Conservation (phyloP, 2,888 invertebrate genomes). For the Phymatocera aterrima region DNA sequence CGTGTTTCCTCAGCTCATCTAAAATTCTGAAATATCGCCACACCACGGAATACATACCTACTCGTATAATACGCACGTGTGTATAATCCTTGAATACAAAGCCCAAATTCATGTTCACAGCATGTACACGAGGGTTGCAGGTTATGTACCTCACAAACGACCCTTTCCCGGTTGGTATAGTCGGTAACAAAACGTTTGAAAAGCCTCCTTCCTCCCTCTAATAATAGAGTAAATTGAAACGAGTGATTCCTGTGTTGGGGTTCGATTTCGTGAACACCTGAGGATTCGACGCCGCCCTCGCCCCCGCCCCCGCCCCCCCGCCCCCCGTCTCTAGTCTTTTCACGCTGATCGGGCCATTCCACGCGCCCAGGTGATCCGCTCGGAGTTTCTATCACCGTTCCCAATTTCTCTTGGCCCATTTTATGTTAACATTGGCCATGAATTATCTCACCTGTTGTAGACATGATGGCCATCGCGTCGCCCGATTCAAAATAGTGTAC, state of each 20-base stretch:
- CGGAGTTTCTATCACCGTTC: not conserved
- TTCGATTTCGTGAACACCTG: constrained; percentile 30
- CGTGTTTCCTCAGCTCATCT: not conserved
- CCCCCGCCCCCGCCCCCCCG: not conserved
- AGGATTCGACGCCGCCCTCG: constrained; percentile 6
- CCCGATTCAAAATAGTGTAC: too few species aligned
- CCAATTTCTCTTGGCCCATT: too few species aligned
- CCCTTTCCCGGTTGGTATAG: not conserved
- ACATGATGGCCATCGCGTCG: not conserved
- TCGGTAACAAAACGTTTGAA: constrained; percentile 6
- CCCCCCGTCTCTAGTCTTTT: not conserved
- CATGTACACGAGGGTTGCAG: constrained; percentile 1
- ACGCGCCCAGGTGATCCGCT: not conserved
- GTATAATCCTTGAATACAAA: not conserved
- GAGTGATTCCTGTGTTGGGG: constrained; percentile 28
- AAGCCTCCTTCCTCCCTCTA: constrained; percentile 23
- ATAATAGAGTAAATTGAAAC: constrained; percentile 37
- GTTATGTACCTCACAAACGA: constrained; percentile 18
- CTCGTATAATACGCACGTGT: not conserved
- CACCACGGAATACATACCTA: not conserved
- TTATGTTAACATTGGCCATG: too few species aligned
- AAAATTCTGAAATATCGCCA: not conserved
- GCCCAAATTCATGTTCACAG: not conserved
- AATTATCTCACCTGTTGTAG: too few species aligned
- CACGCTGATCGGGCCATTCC: not conserved